A percentile compares a stretch with the other conserved stretches of the same genome.
Conservation (phyloP, 2,888 invertebrate species). For the Cheilosia scutellata region DNA sequence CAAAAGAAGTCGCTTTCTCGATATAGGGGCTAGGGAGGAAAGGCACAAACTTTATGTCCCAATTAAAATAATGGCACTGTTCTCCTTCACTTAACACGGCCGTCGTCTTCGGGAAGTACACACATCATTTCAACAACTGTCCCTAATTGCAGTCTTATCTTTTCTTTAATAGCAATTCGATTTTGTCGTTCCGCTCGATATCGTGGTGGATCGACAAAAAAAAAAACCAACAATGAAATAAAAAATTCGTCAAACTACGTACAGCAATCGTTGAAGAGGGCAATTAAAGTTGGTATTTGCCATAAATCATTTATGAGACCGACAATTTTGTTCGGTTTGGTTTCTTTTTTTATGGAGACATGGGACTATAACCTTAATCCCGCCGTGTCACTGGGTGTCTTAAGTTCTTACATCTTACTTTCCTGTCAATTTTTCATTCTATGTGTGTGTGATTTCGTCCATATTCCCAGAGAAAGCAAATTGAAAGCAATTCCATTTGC, state of each 20-base stretch:
- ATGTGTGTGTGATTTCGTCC: neutral
- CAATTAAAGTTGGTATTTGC: slow-evolving; percentile 39
- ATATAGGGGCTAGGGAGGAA: rapidly evolving
- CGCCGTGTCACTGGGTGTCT: slow-evolving; percentile 40
- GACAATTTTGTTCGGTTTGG: slow-evolving; percentile 22
- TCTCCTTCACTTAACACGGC: neutral
- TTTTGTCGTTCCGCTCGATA: slow-evolving; percentile 53
- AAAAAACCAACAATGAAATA: neutral
- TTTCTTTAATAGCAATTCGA: slow-evolving; percentile 53
- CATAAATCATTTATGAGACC: slow-evolving; percentile 61
- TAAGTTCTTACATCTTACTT: slow-evolving; percentile 48
- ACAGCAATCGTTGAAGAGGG: slow-evolving; percentile 30
- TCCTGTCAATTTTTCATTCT: slow-evolving; percentile 34
- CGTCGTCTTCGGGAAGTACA: neutral
- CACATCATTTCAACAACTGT: slow-evolving; percentile 13
- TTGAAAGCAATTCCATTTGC: slow-evolving; percentile 70
- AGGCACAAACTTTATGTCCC: slow-evolving; percentile 24
- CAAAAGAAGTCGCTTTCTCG: neutral
- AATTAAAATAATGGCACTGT: slow-evolving; percentile 30
- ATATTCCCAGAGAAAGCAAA: slow-evolving; percentile 18
- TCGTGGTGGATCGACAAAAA: slow-evolving; percentile 13
- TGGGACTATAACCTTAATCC: slow-evolving; percentile 47
- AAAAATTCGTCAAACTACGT: slow-evolving; percentile 4
- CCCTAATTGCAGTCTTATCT: slow-evolving; percentile 51
- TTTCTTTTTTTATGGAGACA: slow-evolving; percentile 36